phyloP scores from a whole-genome alignment of 2,113 vertebrate species.

The Forbesichthys agassizii region DNA sequence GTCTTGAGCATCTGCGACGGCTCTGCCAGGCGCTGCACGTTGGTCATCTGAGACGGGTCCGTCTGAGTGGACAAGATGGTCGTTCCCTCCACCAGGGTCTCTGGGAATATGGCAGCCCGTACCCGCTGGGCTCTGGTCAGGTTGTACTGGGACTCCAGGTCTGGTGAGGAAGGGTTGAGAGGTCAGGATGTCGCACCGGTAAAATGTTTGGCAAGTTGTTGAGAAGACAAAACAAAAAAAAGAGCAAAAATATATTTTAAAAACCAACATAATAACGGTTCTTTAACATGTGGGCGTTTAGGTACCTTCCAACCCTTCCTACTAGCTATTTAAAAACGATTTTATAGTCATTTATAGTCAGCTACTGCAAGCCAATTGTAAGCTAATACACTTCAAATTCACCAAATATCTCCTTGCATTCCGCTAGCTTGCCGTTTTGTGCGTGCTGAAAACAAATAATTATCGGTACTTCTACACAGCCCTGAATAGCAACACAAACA shows the following conservation, averaged over 20 bases:
- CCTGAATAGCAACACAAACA: too few species aligned
- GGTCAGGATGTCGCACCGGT: background rate
- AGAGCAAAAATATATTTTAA: background rate
- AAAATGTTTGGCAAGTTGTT: background rate
- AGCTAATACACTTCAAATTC: too few species aligned
- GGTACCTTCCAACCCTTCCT: slow-evolving; percentile 12
- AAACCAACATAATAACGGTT: too few species aligned
- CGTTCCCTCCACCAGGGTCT: slow-evolving; percentile 78
- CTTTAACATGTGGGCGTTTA: background rate
- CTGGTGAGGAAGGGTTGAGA: slow-evolving; percentile 34
- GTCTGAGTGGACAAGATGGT: slow-evolving; percentile 84
- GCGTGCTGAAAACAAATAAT: too few species aligned
- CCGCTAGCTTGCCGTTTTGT: too few species aligned
- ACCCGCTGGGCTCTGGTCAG: slow-evolving; percentile 87
- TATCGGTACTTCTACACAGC: too few species aligned
- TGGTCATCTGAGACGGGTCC: slow-evolving; percentile 87
- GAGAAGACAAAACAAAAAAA: background rate
- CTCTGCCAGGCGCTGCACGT: slow-evolving; percentile 91
- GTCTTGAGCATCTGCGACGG: slow-evolving; percentile 94
- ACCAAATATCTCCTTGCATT: too few species aligned
- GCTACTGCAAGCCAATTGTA: too few species aligned
- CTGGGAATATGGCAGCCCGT: slow-evolving; percentile 90
- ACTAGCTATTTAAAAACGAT: background rate
- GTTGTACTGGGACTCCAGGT: slow-evolving; percentile 82
- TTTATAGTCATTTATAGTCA: too few species aligned